A percentile compares a stretch with the other conserved stretches of the same genome.
These are phyloP conservation scores for Tupaia tana DNA, from an alignment of 2,113 vertebrate species.

Conservation along the genomic window DNA sequence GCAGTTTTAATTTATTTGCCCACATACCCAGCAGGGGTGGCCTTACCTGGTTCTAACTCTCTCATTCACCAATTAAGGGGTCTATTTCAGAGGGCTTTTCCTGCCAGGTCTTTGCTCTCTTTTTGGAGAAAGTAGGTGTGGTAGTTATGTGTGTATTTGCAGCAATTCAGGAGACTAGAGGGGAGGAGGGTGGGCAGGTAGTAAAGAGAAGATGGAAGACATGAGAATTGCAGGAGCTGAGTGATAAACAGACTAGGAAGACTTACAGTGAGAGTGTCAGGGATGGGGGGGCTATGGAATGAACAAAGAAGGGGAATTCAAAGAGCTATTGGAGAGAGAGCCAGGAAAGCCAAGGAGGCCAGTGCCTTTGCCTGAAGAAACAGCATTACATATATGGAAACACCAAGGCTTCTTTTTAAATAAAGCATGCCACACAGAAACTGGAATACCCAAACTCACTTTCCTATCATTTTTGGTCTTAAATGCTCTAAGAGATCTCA, in stretches of 20 bases:
- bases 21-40: no score
- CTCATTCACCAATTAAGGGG: neutral
- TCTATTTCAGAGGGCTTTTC: neutral
- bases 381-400: neutral
- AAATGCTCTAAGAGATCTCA: neutral
- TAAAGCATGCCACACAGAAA: neutral
- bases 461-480: conserved; percentile 29
- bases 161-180: neutral
- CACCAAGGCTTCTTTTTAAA: neutral
- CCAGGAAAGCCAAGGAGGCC: neutral
- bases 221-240: neutral
- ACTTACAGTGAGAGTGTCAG: neutral
- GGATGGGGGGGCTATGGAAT: neutral
- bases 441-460: neutral
- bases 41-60: neutral
- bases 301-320: neutral
- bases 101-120: neutral
- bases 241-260: neutral
- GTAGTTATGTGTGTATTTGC: neutral
- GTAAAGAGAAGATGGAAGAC: neutral
- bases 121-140: neutral
- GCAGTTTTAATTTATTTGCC: conserved; percentile 15
- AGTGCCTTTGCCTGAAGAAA: conserved; percentile 3
- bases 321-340: neutral
- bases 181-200: no score